A percentile compares a stretch with the other conserved stretches of the same genome.
Conservation (phyloP, 2,113 vertebrate genomes). For the Ammospiza caudacuta region DNA sequence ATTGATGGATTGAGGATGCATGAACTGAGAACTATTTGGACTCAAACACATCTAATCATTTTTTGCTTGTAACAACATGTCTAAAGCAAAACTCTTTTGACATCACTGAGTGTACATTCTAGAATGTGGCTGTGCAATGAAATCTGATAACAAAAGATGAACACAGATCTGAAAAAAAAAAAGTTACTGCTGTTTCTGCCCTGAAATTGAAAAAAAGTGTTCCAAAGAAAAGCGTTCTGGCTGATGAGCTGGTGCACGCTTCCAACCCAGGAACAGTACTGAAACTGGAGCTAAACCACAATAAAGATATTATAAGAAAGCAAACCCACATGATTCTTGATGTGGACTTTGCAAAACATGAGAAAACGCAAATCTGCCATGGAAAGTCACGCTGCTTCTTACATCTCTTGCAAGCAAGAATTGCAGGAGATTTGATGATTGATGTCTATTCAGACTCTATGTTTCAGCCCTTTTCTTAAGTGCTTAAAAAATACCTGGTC, state of each 20-base stretch:
- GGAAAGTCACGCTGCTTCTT: background rate
- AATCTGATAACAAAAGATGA: background rate
- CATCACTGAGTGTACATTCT: background rate
- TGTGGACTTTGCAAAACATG: slow-evolving; percentile 16
- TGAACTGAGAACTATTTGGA: slow-evolving; percentile 17
- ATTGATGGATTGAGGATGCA: slow-evolving; percentile 32
- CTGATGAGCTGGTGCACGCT: background rate
- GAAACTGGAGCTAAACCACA: slow-evolving; percentile 50
- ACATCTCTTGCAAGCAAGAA: background rate
- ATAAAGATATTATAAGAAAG: slow-evolving; percentile 52
- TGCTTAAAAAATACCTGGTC: background rate
- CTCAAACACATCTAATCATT: background rate
- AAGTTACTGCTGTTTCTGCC: background rate
- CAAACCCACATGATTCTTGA: slow-evolving; percentile 30
- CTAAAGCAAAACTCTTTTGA: background rate
- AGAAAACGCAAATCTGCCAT: slow-evolving; percentile 6
- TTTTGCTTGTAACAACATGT: slow-evolving; percentile 10
- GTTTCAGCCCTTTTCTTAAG: background rate
- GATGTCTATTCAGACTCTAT: background rate
- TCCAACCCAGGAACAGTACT: slow-evolving; percentile 51
- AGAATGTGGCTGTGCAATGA: background rate
- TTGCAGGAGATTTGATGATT: background rate
- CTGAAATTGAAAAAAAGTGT: slow-evolving; percentile 55
- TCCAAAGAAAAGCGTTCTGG: slow-evolving; percentile 42
- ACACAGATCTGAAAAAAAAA: background rate